Base-by-base conservation (phyloP, 2,888 invertebrate species). In the Ichneumoninae sp. region DNA sequence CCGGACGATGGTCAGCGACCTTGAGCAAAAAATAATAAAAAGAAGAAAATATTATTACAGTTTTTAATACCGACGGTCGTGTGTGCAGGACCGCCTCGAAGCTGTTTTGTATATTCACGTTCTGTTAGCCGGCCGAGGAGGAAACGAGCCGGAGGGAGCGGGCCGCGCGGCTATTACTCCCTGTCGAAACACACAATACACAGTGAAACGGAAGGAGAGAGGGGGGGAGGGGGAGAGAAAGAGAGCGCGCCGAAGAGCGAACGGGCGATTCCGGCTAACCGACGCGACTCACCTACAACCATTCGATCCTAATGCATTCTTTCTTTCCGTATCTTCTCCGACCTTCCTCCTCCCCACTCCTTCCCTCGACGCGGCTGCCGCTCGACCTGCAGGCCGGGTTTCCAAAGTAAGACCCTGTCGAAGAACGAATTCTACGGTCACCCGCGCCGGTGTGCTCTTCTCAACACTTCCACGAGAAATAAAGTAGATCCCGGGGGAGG, bases 251-350 rank as follows among this genome's bases (percentile, higher is more conserved):
- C 65, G 60, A 54, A 70, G 54, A 52, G 50, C 22, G 44, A 52
- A 60, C 54, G 74, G 47, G 52, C 47, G 77, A 63, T 82, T 65
- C 65, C 76, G 66, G 66, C 66, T 76, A 76, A 76, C 66, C 76
- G 81, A 65, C 40, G 47, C 79, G 66, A 83, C 88, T 88, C 90
- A 89, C 90, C 89, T 89, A 90, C 90, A 85, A 85, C 69, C 79
- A 83, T 87, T 88, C 89, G 88, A 91, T 89, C 88, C 89, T 87
- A 90, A 90, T 89, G 91, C 89, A 91, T 89, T 90, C 88, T 74
- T 82, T 74, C 65, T 63, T 73, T 68, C 71, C 73, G 70, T 65
- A 54, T 79, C 69, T 66, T 77, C 47, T 19, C 70, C 70, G 70
- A 60, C 78, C 70, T 66, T 33, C 68, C 30, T 33, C 40, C 44